A percentile compares a stretch with the other conserved stretches of the same genome.
These are phyloP conservation scores for Apaloderma vittatum DNA, from an alignment of 2,113 vertebrate genomes.

Conservation along the genomic window DNA sequence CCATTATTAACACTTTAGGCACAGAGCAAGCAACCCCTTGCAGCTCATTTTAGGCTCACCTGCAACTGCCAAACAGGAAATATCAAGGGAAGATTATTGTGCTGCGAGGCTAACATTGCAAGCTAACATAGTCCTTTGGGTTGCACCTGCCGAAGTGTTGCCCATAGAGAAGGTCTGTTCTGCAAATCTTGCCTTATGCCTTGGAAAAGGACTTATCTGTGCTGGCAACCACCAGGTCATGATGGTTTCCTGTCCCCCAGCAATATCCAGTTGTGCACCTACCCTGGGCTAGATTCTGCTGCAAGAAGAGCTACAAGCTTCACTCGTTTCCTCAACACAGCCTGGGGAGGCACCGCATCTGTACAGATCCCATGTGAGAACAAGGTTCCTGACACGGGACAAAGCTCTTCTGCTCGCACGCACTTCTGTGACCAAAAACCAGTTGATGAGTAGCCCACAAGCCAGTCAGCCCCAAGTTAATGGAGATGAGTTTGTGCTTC, in stretches of 20 bases:
- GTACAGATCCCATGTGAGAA: not conserved
- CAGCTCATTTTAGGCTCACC: not conserved
- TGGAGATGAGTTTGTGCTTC: not conserved
- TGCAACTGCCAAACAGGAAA: not conserved
- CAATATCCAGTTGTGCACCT: not conserved
- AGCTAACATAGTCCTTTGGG: not conserved
- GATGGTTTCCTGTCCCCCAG: not conserved
- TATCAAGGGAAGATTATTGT: not conserved
- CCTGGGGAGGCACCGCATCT: not conserved
- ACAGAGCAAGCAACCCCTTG: not conserved
- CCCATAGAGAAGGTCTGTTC: not conserved
- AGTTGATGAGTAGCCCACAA: not conserved
- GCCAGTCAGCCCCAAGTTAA: not conserved
- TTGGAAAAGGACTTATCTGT: not conserved
- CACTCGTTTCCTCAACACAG: not conserved
- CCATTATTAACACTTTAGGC: not conserved
- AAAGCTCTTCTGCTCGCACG: not conserved
- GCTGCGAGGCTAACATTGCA: not conserved
- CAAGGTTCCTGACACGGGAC: not conserved
- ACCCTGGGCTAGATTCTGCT: not conserved
- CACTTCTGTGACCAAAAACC: not conserved
- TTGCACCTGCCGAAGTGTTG: accelerated
- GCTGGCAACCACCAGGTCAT: not conserved
- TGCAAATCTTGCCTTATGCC: not conserved
- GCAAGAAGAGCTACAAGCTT: accelerated